These are phyloP conservation scores for Stenoptilia bipunctidactyla DNA, from an alignment of 2,888 invertebrate genomes.

Conservation along the genomic window DNA sequence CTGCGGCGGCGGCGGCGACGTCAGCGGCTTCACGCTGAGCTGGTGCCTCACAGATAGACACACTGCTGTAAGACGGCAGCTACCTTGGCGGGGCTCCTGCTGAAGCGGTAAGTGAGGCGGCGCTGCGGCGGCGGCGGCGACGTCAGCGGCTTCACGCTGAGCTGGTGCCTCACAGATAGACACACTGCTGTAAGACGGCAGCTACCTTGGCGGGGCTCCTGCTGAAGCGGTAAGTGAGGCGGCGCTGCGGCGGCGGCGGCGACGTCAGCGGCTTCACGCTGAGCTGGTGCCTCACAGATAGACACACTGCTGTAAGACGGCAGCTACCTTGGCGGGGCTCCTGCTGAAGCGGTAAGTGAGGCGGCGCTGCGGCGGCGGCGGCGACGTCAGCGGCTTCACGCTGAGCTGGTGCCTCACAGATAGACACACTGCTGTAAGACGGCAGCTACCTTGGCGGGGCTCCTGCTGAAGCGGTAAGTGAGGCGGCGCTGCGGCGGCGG, in stretches of 20 bases:
- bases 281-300: neutral
- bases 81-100: neutral
- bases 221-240: neutral
- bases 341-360: neutral
- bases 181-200: neutral
- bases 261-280: neutral
- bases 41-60: neutral
- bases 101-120: neutral
- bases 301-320: no score
- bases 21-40: neutral
- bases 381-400: neutral
- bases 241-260: neutral
- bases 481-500: neutral
- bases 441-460: neutral
- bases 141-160: neutral
- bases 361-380: neutral
- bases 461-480: neutral
- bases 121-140: neutral
- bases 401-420: no score
- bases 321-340: no score
- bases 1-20: neutral
- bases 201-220: neutral
- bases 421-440: neutral
- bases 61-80: neutral
- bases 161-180: neutral